These are phyloP conservation scores for Bostrychus sinensis DNA, from an alignment of 2,113 vertebrate genomes.

Conservation along the genomic window DNA sequence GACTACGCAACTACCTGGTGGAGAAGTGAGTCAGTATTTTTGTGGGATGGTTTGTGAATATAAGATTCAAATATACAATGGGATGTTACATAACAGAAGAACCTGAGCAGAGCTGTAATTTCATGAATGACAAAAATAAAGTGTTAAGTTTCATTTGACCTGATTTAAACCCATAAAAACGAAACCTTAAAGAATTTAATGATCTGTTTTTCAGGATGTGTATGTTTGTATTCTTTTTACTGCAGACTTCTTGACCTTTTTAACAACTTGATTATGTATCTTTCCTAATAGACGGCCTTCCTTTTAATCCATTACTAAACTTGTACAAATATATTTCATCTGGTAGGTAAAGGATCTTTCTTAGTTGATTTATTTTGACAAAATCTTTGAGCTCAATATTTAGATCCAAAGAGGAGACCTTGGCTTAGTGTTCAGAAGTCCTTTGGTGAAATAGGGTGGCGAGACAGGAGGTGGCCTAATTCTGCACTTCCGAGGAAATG, in stretches of 20 bases:
- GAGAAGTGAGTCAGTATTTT: conserved; percentile 80
- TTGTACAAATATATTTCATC: background rate
- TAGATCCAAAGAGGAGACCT: conserved; percentile 26
- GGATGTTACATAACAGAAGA: background rate
- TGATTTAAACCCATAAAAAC: background rate
- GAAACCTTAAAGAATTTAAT: background rate
- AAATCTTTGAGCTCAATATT: background rate
- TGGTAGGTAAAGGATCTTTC: conserved; percentile 14
- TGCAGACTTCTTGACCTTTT: background rate
- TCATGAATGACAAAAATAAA: background rate
- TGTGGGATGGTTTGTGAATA: background rate
- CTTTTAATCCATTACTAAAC: conserved; percentile 17
- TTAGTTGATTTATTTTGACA: conserved; percentile 18
- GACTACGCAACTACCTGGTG: conserved; percentile 91
- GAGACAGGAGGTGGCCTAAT: conserved; percentile 69
- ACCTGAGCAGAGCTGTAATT: background rate
- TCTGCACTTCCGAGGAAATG: conserved; percentile 65
- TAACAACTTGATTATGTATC: background rate
- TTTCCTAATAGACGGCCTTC: background rate
- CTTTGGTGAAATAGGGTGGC: conserved; percentile 20
- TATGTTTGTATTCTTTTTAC: background rate
- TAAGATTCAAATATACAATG: background rate
- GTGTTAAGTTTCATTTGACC: background rate
- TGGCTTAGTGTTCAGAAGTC: conserved; percentile 6
- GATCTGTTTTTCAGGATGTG: background rate